Conservation (phyloP, 2,888 invertebrate species). For the Rotaria magnacalcarata region DNA sequence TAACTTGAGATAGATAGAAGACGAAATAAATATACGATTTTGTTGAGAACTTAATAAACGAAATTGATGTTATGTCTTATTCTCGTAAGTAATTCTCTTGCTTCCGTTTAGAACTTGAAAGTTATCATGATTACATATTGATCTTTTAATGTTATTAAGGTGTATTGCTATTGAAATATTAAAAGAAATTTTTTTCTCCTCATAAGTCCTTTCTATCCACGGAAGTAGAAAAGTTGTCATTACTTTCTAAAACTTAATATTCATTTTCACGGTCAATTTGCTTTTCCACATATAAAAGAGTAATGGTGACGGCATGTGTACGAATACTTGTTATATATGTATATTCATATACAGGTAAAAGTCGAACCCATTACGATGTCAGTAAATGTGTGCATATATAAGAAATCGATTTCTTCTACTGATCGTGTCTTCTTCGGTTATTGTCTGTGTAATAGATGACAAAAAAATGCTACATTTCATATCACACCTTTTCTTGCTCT, state of each 20-base stretch:
- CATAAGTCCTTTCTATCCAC: not conserved
- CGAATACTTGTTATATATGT: not conserved
- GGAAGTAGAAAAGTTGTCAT: not conserved
- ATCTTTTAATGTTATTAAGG: not conserved
- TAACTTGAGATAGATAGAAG: not conserved
- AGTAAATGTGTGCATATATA: not conserved
- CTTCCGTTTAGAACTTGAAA: not conserved
- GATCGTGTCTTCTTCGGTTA: constrained; percentile 7
- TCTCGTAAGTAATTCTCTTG: not conserved
- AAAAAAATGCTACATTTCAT: not conserved
- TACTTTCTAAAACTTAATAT: not conserved
- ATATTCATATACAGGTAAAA: not conserved
- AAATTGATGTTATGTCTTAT: not conserved
- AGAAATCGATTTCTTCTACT: constrained; percentile 8
- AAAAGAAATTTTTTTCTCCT: not conserved
- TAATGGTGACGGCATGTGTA: not conserved
- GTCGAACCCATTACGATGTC: not conserved
- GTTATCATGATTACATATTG: not conserved
- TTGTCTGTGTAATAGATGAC: not conserved
- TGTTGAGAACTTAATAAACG: not conserved
- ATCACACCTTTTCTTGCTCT: constrained; percentile 11
- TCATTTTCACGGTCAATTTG: not conserved
- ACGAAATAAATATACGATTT: not conserved
- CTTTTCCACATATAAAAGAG: not conserved
- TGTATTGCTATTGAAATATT: not conserved